phyloP scores from a whole-genome alignment of 2,888 invertebrate species.

The Opisthograptis luteolata region DNA sequence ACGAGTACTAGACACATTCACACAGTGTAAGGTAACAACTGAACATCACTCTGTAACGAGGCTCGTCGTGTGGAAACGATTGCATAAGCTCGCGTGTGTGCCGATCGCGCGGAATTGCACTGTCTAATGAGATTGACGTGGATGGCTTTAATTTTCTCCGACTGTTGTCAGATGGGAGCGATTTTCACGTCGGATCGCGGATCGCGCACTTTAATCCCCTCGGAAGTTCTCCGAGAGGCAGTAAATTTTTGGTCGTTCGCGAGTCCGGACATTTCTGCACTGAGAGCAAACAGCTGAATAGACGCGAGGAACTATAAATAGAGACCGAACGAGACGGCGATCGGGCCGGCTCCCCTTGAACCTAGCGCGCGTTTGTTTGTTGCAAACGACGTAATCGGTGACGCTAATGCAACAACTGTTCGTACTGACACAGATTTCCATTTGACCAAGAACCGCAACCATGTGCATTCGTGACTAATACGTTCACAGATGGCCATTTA shows the following conservation, averaged over 20 bases:
- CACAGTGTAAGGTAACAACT: slow-evolving; percentile 65
- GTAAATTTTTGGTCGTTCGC: slow-evolving; percentile 69
- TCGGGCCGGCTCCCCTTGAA: slow-evolving; percentile 81
- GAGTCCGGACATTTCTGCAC: slow-evolving; percentile 81
- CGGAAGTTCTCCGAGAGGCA: slow-evolving; percentile 58
- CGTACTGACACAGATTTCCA: slow-evolving; percentile 79
- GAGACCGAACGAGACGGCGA: slow-evolving; percentile 77
- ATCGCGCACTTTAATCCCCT: slow-evolving; percentile 50
- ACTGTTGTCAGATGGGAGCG: slow-evolving; percentile 42
- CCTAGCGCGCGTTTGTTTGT: slow-evolving; percentile 64
- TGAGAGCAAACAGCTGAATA: slow-evolving; percentile 79
- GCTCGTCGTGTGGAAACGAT: slow-evolving; percentile 60
- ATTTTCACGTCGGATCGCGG: slow-evolving; percentile 36
- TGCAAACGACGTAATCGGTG: slow-evolving; percentile 71
- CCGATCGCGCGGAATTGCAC: slow-evolving; percentile 67
- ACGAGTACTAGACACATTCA: slow-evolving; percentile 60
- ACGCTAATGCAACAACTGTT: slow-evolving; percentile 74
- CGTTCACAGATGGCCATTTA: slow-evolving; percentile 62
- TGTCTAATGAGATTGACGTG: slow-evolving; percentile 65
- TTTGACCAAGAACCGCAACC: slow-evolving; percentile 75
- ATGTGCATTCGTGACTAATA: slow-evolving; percentile 69
- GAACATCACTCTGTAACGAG: slow-evolving; percentile 65
- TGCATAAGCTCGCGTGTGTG: slow-evolving; percentile 69
- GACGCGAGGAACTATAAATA: slow-evolving; percentile 79
- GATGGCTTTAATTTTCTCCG: slow-evolving; percentile 59